Base-by-base conservation (phyloP, 2,113 vertebrate species). In the Tupaia tana region DNA sequence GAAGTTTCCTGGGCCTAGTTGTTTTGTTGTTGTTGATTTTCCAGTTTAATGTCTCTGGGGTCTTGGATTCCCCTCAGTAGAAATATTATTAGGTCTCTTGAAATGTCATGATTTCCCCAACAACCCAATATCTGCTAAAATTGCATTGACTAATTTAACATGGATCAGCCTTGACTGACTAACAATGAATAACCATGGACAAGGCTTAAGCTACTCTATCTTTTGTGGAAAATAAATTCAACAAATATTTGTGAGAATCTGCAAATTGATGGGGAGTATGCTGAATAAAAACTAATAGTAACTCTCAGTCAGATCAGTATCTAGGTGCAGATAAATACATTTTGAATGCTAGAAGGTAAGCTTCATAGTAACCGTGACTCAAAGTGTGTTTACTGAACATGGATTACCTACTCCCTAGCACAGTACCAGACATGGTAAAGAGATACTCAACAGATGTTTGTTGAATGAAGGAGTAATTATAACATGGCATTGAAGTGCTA, bases 131-230 rank as follows among this genome's bases (percentile, higher is more conserved):
- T 25, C 67, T 79, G 27, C 86, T 75, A 94, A 82, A 89, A 91
- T 89, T 74, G 6, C 12, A 43, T 82, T 89, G 19, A 11, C 79
- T 77, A 66, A 93, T 83, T 89, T 92, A 74, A 91, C 79, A 70
- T 9, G 16, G 43, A 11, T 91, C 79, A 43, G 83, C 1, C 79
- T 83, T 64, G 25, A 90, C 70, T 92, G 5, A 67, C 58, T 78
- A 69, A 66, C 19, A 31, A 67, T 56, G 67, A 82, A 63, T 56
- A 73, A 52, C 66, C 90, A 16, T 73, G 66, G 64, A 52, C 9
- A 86, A 88, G 52, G 8, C 18, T 94, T 82, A 59, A 16, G 9
- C 25, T 90, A 43, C n/a, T 63, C 25, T 86, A 34, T 91, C 18
- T 43, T 86, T 86, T 66, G 15, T 58, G 19, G 54, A 81, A 87